These are phyloP conservation scores for Antennarius striatus DNA, from an alignment of 2,113 vertebrate species.

Conservation along the genomic window DNA sequence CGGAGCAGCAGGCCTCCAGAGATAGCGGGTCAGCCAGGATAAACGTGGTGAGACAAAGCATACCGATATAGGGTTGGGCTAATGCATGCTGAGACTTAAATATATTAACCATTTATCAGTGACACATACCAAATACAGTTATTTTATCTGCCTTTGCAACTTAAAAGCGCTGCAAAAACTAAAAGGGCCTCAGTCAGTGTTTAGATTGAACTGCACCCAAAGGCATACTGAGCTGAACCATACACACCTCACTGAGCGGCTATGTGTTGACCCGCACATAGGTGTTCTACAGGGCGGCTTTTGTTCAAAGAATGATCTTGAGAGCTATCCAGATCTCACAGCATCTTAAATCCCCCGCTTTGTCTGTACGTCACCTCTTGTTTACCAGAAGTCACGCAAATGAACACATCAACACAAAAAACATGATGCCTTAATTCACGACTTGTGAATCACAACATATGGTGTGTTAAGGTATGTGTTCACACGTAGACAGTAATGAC, in stretches of 20 bases:
- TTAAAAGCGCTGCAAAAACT: background rate
- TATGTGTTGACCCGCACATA: slow-evolving; percentile 36
- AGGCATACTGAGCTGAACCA: slow-evolving; percentile 37
- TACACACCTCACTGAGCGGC: slow-evolving; percentile 28
- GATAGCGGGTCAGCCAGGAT: slow-evolving; percentile 37
- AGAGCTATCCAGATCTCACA: slow-evolving; percentile 17
- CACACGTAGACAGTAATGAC: background rate
- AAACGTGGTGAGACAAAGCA: slow-evolving; percentile 43
- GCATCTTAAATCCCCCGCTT: slow-evolving; percentile 42
- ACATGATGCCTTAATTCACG: slow-evolving; percentile 3
- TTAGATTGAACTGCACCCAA: slow-evolving; percentile 48
- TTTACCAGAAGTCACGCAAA: slow-evolving; percentile 32
- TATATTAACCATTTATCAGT: slow-evolving; percentile 31
- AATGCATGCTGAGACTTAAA: slow-evolving; percentile 14
- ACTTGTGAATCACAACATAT: slow-evolving; percentile 2
- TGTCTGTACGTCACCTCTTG: slow-evolving; percentile 30
- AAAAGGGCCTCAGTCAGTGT: slow-evolving; percentile 26
- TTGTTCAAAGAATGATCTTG: slow-evolving; percentile 36
- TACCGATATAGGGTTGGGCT: slow-evolving; percentile 46
- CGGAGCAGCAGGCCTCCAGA: slow-evolving; percentile 13
- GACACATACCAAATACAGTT: slow-evolving; percentile 1
- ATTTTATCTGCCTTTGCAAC: slow-evolving; percentile 32
- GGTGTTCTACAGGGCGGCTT: slow-evolving; percentile 34
- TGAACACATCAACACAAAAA: background rate
- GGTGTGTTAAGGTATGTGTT: too few species aligned